Conservation (phyloP, 2,888 invertebrate genomes). For the Liposcelis brunnea region DNA sequence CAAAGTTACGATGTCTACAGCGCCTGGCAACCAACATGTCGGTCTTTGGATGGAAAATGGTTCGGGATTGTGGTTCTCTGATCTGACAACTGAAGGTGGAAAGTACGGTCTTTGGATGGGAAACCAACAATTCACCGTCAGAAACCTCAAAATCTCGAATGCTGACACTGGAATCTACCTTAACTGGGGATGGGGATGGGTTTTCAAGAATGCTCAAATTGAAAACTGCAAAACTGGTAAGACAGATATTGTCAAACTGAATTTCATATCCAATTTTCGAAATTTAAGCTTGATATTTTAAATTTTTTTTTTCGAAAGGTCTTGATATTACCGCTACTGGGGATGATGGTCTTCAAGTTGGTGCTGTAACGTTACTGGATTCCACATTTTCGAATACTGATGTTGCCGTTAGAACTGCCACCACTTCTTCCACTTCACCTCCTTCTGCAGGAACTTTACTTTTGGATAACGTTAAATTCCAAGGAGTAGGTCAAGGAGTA, state of each 20-base stretch:
- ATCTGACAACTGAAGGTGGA: neutral
- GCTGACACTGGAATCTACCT: constrained; percentile 1
- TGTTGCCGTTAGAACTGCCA: neutral
- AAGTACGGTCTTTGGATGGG: constrained; percentile 4
- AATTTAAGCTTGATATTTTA: too few species aligned
- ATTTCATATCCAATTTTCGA: too few species aligned
- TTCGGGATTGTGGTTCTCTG: neutral
- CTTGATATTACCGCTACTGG: neutral
- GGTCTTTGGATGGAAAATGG: constrained; percentile 8
- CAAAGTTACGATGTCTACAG: neutral
- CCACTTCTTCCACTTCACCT: neutral
- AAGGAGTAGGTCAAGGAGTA: neutral
- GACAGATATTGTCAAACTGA: neutral
- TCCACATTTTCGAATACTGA: neutral
- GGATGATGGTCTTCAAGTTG: neutral
- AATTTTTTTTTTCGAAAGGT: neutral
- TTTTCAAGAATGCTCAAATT: neutral
- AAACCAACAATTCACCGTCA: neutral
- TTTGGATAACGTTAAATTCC: neutral
- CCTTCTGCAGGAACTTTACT: neutral
- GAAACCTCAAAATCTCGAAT: neutral
- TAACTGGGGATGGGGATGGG: neutral
- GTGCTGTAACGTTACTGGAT: neutral
- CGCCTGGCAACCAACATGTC: neutral
- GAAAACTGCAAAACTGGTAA: neutral